Evolutionary conservation across 2,797 vertebrate genomes (phyloP), one percentile per base, ranked within the genome.

Genomic region (Cottoperca gobio): DNA sequence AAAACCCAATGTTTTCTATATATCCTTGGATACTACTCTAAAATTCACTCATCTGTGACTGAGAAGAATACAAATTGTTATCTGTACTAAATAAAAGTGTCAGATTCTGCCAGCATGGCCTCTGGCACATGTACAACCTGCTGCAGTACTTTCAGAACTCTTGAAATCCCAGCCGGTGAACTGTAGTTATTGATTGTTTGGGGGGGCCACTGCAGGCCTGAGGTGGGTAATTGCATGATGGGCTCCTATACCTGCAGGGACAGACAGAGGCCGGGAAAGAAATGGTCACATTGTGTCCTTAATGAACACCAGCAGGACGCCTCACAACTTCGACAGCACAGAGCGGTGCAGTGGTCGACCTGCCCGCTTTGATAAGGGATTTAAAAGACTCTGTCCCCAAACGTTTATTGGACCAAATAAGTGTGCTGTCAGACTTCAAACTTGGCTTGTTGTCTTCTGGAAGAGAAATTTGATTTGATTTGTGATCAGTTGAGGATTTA

Each of bases 161-260:
- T 70, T 55, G 74, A 86, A 45, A 76, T 60, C 59, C 14, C 66
- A 61, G 48, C 33, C 78, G 64, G 48, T 82, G 88, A 84, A 84
- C 78, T 88, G 77, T 83, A 84, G 65, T 89, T 88, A 88, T 85
- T 79, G 88, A 90, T 89, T 88, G 85, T 78, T 83, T 13, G 0
- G 84, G 70, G 0, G 84, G 79, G 87, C 77, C 66, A 54, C 77
- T 70, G 76, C 63, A 57, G 70, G 68, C 73, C 65, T 65, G 77
- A 69, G 66, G 74, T 23, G 70, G 81, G 79, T 84, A 87, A 91
- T 90, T 87, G 81, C 80, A 73, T 76, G 85, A 90, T 82, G 76
- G 77, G 66, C 73, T 73, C 59, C 62, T 39, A 19, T 64, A 83
- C 76, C 87, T 81, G 70, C 68, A 71, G 86, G 76, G 82, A 85